phyloP scores from a whole-genome alignment of 2,888 invertebrate species.

The Trissolcus japonicus region DNA sequence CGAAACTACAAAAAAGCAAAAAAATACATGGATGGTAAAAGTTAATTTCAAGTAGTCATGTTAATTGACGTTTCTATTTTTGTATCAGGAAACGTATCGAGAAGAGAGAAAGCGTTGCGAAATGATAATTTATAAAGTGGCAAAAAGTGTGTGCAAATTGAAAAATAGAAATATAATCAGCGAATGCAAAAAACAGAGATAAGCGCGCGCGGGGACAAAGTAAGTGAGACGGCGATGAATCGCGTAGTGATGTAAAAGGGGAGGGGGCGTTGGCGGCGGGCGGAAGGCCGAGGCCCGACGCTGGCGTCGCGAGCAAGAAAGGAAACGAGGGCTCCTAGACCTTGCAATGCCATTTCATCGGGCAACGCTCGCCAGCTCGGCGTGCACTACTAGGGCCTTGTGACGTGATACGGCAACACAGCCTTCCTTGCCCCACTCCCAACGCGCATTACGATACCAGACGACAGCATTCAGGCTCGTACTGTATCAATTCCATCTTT shows the following conservation, averaged over 20 bases:
- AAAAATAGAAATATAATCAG: constrained; percentile 18
- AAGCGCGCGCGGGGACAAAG: constrained; percentile 25
- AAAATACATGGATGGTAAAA: too few relatives aligned
- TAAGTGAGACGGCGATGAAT: constrained; percentile 42
- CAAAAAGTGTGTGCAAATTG: constrained; percentile 25
- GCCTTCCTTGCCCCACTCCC: constrained; percentile 67
- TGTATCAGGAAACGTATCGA: too few relatives aligned
- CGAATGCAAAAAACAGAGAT: constrained; percentile 25
- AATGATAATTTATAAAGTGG: constrained; percentile 17
- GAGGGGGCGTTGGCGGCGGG: constrained; percentile 22
- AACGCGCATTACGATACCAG: constrained; percentile 37
- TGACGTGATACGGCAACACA: constrained; percentile 80
- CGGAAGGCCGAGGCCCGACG: constrained; percentile 39
- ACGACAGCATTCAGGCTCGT: constrained; percentile 27
- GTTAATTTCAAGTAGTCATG: too few relatives aligned
- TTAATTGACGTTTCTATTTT: too few relatives aligned
- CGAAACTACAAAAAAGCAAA: too few relatives aligned
- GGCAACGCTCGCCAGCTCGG: constrained; percentile 61
- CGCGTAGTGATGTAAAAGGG: constrained; percentile 22
- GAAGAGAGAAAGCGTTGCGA: constrained; percentile 36
- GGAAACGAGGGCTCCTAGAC: constrained; percentile 65
- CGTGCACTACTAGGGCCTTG: constrained; percentile 55
- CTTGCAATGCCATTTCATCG: constrained; percentile 72
- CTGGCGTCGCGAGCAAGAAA: constrained; percentile 53
- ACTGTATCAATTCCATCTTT: background rate